Evolutionary conservation across 1,140 invertebrate genomes (phyloP).

Genomic region (Orchesella cincta): DNA sequence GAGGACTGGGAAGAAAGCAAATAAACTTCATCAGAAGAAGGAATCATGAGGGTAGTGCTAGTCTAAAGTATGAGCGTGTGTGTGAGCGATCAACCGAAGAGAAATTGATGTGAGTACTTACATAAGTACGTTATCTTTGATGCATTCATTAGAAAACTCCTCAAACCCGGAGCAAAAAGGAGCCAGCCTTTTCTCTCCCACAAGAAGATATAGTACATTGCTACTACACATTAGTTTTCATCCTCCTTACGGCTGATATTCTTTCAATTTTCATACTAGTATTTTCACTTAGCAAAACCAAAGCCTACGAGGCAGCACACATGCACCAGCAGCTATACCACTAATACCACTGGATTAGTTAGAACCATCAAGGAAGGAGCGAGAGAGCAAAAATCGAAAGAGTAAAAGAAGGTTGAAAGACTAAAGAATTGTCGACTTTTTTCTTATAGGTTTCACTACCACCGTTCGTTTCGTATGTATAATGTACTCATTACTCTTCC

Average conservation of each 20-base stretch:
- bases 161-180: not conserved
- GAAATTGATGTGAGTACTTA: constrained; percentile 19
- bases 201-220: not conserved
- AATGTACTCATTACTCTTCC: constrained; percentile 44
- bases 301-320: not conserved
- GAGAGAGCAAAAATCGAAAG: constrained; percentile 24
- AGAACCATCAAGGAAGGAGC: not conserved
- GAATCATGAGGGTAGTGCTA: not conserved
- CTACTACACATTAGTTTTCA: not conserved
- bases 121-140: constrained; percentile 21
- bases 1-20: constrained; percentile 1
- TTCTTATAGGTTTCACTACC: not conserved
- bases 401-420: too few relatives aligned
- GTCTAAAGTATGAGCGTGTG: not conserved
- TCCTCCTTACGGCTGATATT: constrained; percentile 19
- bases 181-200: not conserved
- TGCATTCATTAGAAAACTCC: not conserved
- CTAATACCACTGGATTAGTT: constrained; percentile 25
- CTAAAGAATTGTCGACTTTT: too few relatives aligned
- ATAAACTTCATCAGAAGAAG: constrained; percentile 23
- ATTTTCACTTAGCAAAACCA: constrained; percentile 11
- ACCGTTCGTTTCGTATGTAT: constrained; percentile 1
- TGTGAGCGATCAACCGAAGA: not conserved
- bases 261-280: constrained; percentile 22
- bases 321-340: not conserved